Percentiles rank a stretch among this genome's conserved stretches.
Evolutionary conservation across 2,888 invertebrate species (phyloP).

Genomic region (Drosophila sordidula): DNA sequence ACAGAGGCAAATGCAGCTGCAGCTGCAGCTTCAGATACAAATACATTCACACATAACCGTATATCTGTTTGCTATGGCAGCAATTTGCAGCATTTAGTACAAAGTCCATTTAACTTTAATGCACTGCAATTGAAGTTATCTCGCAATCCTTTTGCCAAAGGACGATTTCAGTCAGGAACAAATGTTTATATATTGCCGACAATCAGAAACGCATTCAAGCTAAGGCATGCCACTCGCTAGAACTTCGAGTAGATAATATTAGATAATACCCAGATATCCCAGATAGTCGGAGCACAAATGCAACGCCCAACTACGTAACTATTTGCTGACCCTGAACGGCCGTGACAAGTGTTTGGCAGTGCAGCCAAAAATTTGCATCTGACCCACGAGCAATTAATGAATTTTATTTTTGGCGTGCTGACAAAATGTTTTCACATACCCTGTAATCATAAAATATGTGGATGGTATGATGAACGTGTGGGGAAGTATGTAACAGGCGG

Average conservation of each 20-base stretch:
- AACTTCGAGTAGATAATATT: background rate
- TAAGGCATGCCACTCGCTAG: background rate
- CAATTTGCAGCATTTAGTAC: slow-evolving; percentile 68
- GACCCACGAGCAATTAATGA: slow-evolving; percentile 70
- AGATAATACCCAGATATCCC: background rate
- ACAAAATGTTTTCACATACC: slow-evolving; percentile 50
- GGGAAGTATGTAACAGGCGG: background rate
- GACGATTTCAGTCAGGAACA: slow-evolving; percentile 12
- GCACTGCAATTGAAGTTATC: slow-evolving; percentile 55
- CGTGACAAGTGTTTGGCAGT: slow-evolving; percentile 63
- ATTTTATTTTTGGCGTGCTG: slow-evolving; percentile 51
- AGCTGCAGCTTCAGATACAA: slow-evolving; percentile 23
- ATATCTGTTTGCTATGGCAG: slow-evolving; percentile 57
- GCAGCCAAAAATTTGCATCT: slow-evolving; percentile 53
- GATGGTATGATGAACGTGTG: background rate
- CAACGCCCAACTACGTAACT: background rate
- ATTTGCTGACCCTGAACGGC: slow-evolving; percentile 28
- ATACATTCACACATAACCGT: slow-evolving; percentile 10
- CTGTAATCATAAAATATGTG: background rate
- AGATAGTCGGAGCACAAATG: background rate
- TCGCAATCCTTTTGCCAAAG: slow-evolving; percentile 20
- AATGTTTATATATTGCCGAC: slow-evolving; percentile 42
- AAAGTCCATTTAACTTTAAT: slow-evolving; percentile 71
- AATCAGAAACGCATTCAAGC: slow-evolving; percentile 35
- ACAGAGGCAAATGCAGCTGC: background rate